Conservation (phyloP, 2,888 invertebrate genomes). For the Macrosiphum euphorbiae region DNA sequence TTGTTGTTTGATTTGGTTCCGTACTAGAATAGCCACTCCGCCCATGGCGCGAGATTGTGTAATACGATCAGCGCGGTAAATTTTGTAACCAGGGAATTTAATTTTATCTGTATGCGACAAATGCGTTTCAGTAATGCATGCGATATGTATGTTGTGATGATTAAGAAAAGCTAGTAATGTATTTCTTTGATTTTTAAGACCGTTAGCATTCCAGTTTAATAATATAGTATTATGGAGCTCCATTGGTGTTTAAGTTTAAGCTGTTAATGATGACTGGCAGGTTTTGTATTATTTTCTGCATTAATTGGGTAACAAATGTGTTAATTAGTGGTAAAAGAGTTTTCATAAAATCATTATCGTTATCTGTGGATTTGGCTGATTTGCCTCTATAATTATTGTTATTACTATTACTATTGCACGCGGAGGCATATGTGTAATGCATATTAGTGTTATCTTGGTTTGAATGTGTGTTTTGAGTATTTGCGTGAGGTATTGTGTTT, state of each 20-base stretch:
- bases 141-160: constrained; percentile 6
- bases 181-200: not conserved
- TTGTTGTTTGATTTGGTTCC: too few species aligned
- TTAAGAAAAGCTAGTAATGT: not conserved
- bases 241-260: not conserved
- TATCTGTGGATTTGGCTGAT: too few species aligned
- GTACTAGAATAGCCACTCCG: constrained; percentile 12
- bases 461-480: not conserved
- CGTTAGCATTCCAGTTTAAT: constrained; percentile 29
- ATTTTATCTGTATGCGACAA: constrained; percentile 12
- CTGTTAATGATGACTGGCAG: not conserved
- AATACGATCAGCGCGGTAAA: not conserved
- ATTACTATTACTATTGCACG: too few species aligned
- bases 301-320: not conserved
- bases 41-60: not conserved
- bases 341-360: not conserved
- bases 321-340: not conserved
- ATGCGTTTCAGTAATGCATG: not conserved
- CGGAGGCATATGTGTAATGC: too few species aligned
- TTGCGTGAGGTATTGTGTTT: not conserved
- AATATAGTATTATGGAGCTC: not conserved
- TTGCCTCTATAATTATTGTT: too few species aligned
- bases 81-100: not conserved
- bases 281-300: not conserved
- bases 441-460: not conserved